Evolutionary conservation across 2,113 vertebrate species (phyloP).

Genomic region (Oreochromis aureus): DNA sequence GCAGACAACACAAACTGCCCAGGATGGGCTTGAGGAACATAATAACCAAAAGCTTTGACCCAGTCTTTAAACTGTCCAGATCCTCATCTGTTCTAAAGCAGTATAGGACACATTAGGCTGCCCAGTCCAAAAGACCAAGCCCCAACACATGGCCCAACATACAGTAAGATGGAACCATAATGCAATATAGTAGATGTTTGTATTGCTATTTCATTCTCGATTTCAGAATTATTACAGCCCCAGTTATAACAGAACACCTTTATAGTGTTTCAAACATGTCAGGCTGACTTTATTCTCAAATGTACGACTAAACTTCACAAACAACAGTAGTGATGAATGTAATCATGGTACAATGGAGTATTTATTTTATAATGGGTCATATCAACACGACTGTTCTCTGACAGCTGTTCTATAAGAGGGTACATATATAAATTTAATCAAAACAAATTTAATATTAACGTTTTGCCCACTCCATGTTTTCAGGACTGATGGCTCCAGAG

Average conservation of each 20-base stretch:
- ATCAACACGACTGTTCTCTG: not conserved
- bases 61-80: not conserved
- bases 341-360: not conserved
- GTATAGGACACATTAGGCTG: not conserved
- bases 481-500: slow-evolving; percentile 86
- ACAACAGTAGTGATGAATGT: not conserved
- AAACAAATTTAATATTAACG: accelerated
- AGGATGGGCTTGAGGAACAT: not conserved
- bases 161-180: not conserved
- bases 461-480: not conserved
- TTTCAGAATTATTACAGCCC: not conserved
- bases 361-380: not conserved
- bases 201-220: not conserved
- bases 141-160: not conserved
- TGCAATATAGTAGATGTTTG: not conserved
- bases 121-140: not conserved
- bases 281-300: not conserved
- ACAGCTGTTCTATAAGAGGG: not conserved
- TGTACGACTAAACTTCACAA: not conserved
- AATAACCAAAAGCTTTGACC: not conserved
- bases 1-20: not conserved
- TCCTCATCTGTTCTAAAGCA: not conserved
- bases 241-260: not conserved
- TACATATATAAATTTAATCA: accelerated
- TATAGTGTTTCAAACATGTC: not conserved